Base-by-base conservation (phyloP, 2,113 vertebrate genomes). In the Macheiramphus alcinus region DNA sequence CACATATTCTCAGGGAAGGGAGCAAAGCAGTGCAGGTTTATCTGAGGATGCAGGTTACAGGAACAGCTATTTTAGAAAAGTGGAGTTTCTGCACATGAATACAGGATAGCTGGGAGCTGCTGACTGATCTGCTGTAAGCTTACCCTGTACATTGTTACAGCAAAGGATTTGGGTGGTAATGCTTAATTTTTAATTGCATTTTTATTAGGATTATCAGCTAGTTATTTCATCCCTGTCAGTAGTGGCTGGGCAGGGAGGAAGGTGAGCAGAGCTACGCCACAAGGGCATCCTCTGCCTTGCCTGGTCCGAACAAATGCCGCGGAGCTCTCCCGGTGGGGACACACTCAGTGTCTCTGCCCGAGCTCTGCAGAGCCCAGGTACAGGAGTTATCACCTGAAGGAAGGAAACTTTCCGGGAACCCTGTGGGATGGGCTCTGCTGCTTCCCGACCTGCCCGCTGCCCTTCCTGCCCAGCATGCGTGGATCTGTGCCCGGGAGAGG, bases 161-260 rank as follows among this genome's bases (percentile, higher is more conserved):
- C 36, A 56, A 82, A 80, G 56, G 76, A 88, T 95, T 79, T 88
- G 59, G 26, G 90, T 83, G 43, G 43, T 67, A 75, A 78, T 61
- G 42, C 80, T 53, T 80, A 29, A 47, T 75, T 84, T 95, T 90
- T 66, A 88, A 78, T 92, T 94, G 86, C 36, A 42, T 65, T 93
- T 95, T 94, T 84, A 61, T 91, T 90, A 55, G 89, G 70, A 75
- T 95, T 89, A 88, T 86, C 53, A 86, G 26, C 34, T 32, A n/a
- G 65, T 95, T 78, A 56, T 84, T 73, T 80, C 74, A 74, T 66
- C 32, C 62, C 63, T 7, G 3, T 47, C 4, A 6, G 45, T 23
- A 26, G 52, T 20, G 34, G 22, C 81, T 62, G n/a, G 72, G 63
- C 75, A 63, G 42, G 34, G 61, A 86, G 74, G 71, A 79, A 78